Evolutionary conservation across 2,797 vertebrate species (phyloP).

Genomic region (Brachymystax lenok): DNA sequence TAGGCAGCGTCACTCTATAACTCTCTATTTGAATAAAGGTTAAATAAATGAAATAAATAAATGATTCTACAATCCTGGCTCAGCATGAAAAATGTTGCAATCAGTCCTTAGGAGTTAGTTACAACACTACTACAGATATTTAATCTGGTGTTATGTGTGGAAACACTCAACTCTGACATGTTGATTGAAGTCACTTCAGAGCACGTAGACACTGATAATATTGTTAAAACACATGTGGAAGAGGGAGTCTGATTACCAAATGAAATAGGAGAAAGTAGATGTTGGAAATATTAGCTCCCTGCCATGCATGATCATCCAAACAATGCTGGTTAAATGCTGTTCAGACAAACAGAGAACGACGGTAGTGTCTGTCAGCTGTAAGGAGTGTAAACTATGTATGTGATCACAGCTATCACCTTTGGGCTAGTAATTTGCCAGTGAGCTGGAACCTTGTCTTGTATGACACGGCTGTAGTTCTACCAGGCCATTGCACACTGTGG

Average conservation of each 20-base stretch:
- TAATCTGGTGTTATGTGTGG: not conserved
- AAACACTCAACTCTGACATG: not conserved
- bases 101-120: not conserved
- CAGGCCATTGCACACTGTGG: not conserved
- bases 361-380: not conserved
- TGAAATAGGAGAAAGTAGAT: not conserved
- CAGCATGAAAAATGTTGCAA: not conserved
- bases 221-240: not conserved
- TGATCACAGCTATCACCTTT: not conserved
- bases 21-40: no score
- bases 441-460: not conserved
- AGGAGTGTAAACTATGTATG: not conserved
- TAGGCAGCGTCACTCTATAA: not conserved
- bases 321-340: not conserved
- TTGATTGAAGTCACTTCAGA: not conserved
- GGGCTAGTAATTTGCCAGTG: constrained; percentile 1
- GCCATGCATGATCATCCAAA: not conserved
- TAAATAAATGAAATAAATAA: no score
- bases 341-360: not conserved
- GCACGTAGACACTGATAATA: not conserved
- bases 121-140: not conserved
- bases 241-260: not conserved
- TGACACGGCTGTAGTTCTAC: not conserved
- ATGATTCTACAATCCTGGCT: not conserved
- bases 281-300: not conserved